Evolutionary conservation across 2,113 vertebrate genomes (phyloP).

Genomic region (Clarias magur): DNA sequence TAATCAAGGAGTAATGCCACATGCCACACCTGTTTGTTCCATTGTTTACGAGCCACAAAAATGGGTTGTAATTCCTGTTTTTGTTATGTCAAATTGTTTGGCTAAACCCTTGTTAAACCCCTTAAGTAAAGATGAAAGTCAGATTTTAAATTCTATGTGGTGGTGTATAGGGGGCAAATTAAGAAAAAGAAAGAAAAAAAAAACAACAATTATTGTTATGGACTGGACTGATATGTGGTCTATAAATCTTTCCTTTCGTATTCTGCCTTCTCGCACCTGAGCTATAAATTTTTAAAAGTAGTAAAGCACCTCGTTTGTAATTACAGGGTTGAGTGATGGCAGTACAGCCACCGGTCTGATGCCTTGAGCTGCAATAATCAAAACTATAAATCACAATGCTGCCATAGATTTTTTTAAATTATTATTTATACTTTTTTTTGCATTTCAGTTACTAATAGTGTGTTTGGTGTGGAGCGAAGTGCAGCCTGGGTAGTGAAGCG

Average conservation of each 20-base stretch:
- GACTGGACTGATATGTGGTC: not conserved
- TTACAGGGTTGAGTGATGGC: conserved; percentile 13
- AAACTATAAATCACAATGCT: conserved; percentile 7
- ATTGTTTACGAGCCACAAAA: too few relatives aligned
- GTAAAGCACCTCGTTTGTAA: not conserved
- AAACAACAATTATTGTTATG: too few relatives aligned
- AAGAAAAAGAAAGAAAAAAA: too few relatives aligned
- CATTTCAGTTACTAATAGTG: conserved; percentile 4
- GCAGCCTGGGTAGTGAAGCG: not conserved
- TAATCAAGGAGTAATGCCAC: too few relatives aligned
- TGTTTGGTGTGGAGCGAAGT: not conserved
- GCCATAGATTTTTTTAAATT: not conserved
- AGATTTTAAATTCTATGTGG: too few relatives aligned
- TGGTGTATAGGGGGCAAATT: too few relatives aligned
- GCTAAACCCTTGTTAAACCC: too few relatives aligned
- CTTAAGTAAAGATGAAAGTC: too few relatives aligned
- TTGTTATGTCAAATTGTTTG: too few relatives aligned
- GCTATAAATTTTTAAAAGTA: not conserved
- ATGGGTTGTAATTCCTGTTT: too few relatives aligned
- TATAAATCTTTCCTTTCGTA: not conserved
- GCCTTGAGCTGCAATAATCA: not conserved
- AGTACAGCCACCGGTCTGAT: not conserved
- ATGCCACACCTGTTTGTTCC: too few relatives aligned
- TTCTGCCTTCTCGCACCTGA: not conserved
- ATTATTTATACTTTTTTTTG: not conserved